Conservation (phyloP, 2,888 invertebrate genomes). For the Melinaea marsaeus region DNA sequence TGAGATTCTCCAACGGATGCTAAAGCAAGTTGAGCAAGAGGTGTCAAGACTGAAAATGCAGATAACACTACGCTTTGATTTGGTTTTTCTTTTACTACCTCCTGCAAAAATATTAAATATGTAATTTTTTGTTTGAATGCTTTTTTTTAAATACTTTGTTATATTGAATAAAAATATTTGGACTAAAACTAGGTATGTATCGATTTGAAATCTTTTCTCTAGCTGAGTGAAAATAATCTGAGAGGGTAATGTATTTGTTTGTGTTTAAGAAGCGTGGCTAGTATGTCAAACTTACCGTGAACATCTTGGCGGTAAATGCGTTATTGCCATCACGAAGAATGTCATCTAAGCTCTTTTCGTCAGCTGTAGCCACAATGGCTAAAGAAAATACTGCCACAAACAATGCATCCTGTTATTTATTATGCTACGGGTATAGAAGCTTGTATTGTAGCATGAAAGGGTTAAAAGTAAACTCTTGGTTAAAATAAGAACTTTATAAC, state of each 20-base stretch:
- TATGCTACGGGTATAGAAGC: no score
- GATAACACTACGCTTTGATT: conserved; percentile 61
- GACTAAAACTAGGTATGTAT: no score
- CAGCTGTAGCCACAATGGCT: conserved; percentile 42
- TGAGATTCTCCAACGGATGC: conserved; percentile 59
- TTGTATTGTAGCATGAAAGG: no score
- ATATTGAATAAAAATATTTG: no score
- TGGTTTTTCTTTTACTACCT: conserved; percentile 44
- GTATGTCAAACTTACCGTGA: conserved; percentile 46
- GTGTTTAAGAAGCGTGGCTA: no score
- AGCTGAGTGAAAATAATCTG: no score
- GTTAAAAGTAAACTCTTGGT: no score
- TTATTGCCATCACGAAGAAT: conserved; percentile 45
- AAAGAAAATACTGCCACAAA: conserved; percentile 29
- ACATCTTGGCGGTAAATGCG: conserved; percentile 53
- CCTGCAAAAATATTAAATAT: conserved; percentile 40
- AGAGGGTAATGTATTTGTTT: no score
- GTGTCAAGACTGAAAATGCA: conserved; percentile 65
- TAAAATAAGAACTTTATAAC: no score
- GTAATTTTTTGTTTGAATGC: no score
- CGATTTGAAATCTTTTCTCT: no score
- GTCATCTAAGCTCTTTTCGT: conserved; percentile 32
- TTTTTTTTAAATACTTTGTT: no score
- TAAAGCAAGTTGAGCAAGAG: conserved; percentile 55
- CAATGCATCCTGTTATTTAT: neutral